Base-by-base conservation (phyloP, 2,888 invertebrate species). In the Apantesis nais region DNA sequence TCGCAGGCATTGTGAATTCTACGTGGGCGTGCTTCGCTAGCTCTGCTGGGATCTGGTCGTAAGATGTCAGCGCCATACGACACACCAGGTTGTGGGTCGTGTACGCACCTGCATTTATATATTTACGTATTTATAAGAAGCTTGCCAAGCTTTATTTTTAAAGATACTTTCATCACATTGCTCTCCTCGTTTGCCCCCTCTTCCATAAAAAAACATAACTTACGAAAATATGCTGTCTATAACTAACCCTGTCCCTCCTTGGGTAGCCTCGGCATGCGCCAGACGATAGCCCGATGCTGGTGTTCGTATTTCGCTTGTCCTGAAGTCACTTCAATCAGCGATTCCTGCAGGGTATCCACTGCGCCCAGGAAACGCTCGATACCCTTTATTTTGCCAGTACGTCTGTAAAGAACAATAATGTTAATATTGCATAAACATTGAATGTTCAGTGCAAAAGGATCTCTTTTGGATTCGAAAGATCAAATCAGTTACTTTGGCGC, bases 241-340 rank as follows among this genome's bases (percentile, higher is more conserved):
- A 16, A 64, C 69, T 29, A 0, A 98, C 99, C 99, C 96, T 99
- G 99, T 79, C 99, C 99, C 93, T 99, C 99, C 92, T 99, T 99
- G 70, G 99, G 99, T 85, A 99, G 96, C 68, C 99, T 96, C 14
- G 99, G 98, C 96, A 99, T 99, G 83, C 99, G 96, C 99, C 99
- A 99, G 44, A 99, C 99, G 83, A 99, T 98, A 72, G 99, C 97
- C 78, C 98, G 96, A 94, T 99, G 99, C 88, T 99, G 98, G 95
- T 99, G 99, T 93, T 99, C 99, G 93, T 99, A 99, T 95, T 99
- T 99, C 71, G 99, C 99, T 90, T 98, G 97, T 65, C 99, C 99
- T 0, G 99, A 99, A 19, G 99, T 99, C 12, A 98, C 98, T 92
- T 99, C 99, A 90, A 99, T 99, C 39, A 99, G 95, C 66, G 98